phyloP scores from a whole-genome alignment of 1,140 invertebrate species.

The Sipha flava region DNA sequence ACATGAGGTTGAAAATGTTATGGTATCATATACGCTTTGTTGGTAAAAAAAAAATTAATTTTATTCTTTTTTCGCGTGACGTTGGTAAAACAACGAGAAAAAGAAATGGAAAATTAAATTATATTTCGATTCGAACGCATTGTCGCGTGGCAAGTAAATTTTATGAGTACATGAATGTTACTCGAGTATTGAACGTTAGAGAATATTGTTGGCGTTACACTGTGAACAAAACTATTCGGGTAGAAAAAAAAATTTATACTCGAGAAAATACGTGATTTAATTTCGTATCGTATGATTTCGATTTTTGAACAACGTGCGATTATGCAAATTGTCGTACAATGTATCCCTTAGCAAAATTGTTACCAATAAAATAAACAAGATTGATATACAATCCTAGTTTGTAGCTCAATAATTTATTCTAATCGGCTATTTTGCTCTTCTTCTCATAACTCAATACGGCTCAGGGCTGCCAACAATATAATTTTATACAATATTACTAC shows the following conservation, averaged over 20 bases:
- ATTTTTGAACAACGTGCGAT: constrained; percentile 38
- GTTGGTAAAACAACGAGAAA: no score
- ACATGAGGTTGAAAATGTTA: no score
- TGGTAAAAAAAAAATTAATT: no score
- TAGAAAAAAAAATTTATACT: background rate
- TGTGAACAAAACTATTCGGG: background rate
- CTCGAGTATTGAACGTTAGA: background rate
- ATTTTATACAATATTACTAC: no score
- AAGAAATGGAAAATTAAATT: no score
- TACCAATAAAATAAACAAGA: constrained; percentile 17
- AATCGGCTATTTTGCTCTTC: background rate
- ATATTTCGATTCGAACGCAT: no score
- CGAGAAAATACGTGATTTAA: background rate
- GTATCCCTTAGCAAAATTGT: background rate
- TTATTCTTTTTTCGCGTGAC: no score
- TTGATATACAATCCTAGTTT: background rate
- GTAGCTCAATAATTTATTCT: constrained; percentile 20
- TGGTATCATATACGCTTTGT: no score
- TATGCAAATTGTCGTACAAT: background rate
- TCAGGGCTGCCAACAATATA: background rate
- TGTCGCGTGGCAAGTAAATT: no score
- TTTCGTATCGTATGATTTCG: background rate
- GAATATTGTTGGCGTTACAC: background rate
- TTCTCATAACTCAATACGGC: background rate
- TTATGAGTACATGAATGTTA: no score